Base-by-base conservation (phyloP, 1,140 invertebrate genomes). In the Palaemon carinicauda region DNA sequence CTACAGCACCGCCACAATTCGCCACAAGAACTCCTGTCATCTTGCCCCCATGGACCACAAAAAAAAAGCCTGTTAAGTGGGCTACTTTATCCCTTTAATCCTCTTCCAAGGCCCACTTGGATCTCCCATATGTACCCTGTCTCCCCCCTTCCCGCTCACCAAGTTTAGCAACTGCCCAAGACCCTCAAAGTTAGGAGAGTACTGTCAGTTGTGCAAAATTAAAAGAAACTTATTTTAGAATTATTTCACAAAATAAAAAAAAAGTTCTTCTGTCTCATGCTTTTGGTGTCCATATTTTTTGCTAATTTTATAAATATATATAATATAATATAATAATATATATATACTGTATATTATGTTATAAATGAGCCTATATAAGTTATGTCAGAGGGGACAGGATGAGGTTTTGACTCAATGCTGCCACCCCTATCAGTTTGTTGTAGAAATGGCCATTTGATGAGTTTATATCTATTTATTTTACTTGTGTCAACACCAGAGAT, bases 231-330 rank as follows among this genome's bases (percentile, higher is more conserved):
- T 87, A 75, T 60, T 87, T 87, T 87, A 87, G 85, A 81, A 87
- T 31, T 87, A 56, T 87, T 87, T 41, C 41, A 41, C 41, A 41
- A 41, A 80, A 81, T 87, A 81, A 79, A 87, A 69, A 82, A 60
- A 60, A 87, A 73, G 82, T 75, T 82, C 56, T 87, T 77, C 78
- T 88, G 80, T 88, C 87, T 88, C 75, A 88, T 88, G 87, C 87
- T 88, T 88, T 88, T 88, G 87, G 77, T 88, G 87, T 88, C 87
- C 80, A 88, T 88, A 88, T 82, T 88, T 88, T 88, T 88, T 88
- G 80, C 74, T 83, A 82, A 84, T 84, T 84, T 85, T 88, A 88
- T 88, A 88, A 84, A 88, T 88, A 88, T 88, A 88, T 88, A 88
- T 79, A 79, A 82, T 80, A 84, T 80, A 80, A 88, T 88, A 88